Evolutionary conservation across 2,113 vertebrate genomes (phyloP).

Genomic region (Megaleporinus macrocephalus): DNA sequence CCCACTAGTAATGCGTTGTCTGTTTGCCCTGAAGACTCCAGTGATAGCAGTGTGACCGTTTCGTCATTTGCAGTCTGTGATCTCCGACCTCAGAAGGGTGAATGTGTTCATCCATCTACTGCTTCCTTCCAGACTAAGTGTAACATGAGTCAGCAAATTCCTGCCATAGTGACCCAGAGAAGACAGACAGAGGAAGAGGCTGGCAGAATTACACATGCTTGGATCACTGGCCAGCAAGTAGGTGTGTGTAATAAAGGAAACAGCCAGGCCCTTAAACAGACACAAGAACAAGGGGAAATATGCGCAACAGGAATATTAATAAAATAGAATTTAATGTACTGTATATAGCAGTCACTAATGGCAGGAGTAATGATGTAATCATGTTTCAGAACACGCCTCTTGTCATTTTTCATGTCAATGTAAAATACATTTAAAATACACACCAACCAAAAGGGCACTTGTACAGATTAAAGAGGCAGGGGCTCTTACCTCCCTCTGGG

Average conservation of each 20-base stretch:
- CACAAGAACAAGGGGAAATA: too few relatives aligned
- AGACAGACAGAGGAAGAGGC: background rate
- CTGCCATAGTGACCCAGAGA: background rate
- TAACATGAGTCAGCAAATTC: slow-evolving; percentile 35
- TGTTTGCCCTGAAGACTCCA: slow-evolving; percentile 17
- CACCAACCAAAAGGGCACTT: too few relatives aligned
- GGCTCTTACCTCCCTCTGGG: too few relatives aligned
- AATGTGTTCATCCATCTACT: background rate
- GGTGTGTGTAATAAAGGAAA: background rate
- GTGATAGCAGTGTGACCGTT: background rate
- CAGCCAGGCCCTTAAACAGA: too few relatives aligned
- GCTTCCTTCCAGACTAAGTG: background rate
- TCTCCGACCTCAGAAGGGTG: background rate
- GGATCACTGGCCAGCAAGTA: background rate
- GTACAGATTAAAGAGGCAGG: too few relatives aligned
- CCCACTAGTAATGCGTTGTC: background rate
- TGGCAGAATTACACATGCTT: background rate
- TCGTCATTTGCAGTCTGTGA: background rate
- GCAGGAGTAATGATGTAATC: too few relatives aligned
- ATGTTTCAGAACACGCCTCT: too few relatives aligned
- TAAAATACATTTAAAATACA: too few relatives aligned
- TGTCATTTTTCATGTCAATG: too few relatives aligned
- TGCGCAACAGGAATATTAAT: too few relatives aligned
- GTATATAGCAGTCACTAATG: too few relatives aligned
- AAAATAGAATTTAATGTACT: too few relatives aligned